Percentiles rank a stretch among this genome's conserved stretches.
phyloP scores from a whole-genome alignment of 2,113 vertebrate genomes.

The Canis aureus region DNA sequence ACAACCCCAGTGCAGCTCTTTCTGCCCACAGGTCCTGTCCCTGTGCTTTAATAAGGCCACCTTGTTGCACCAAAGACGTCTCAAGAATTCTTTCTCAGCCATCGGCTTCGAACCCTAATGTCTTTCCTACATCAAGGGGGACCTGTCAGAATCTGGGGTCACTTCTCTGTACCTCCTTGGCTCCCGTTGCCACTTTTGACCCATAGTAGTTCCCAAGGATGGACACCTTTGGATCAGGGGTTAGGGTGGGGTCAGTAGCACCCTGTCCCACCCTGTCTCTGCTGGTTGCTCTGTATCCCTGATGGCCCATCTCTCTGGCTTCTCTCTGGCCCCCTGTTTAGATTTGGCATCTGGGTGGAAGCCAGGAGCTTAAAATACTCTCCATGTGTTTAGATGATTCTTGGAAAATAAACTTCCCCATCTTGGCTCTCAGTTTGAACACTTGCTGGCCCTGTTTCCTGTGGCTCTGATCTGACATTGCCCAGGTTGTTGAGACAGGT shows the following conservation, averaged over 20 bases:
- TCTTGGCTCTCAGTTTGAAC: constrained; percentile 55
- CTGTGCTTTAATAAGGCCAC: neutral
- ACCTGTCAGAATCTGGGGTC: neutral
- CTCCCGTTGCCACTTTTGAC: neutral
- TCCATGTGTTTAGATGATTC: constrained; percentile 77
- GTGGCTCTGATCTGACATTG: constrained; percentile 51
- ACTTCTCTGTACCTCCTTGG: neutral
- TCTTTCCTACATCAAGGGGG: neutral
- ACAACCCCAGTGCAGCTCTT: neutral
- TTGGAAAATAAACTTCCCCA: constrained; percentile 79
- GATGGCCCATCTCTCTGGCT: neutral
- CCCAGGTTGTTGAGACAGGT: neutral
- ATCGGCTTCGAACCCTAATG: neutral
- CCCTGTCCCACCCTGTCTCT: neutral
- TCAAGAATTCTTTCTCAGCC: neutral
- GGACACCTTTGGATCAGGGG: neutral
- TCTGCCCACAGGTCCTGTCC: neutral
- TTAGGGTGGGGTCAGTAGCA: neutral
- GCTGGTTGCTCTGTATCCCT: neutral
- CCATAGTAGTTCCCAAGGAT: neutral
- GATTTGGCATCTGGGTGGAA: constrained; percentile 48
- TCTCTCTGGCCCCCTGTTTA: constrained; percentile 58
- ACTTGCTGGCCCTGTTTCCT: constrained; percentile 71
- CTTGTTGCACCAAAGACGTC: neutral
- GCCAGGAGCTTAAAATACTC: constrained; percentile 71